Conservation (phyloP, 1,140 invertebrate species). For the Octopus bimaculoides region DNA sequence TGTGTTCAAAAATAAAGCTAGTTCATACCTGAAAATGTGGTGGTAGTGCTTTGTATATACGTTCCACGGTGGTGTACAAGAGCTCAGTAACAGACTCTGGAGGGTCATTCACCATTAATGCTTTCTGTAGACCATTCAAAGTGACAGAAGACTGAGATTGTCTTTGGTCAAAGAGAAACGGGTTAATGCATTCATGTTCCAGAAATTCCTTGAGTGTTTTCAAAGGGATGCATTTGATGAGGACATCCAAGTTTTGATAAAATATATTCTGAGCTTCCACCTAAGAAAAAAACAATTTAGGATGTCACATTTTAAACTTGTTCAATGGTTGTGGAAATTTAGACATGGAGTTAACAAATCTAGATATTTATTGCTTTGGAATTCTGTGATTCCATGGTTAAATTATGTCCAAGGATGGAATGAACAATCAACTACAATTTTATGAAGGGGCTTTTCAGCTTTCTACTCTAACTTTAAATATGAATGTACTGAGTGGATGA, state of each 20-base stretch:
- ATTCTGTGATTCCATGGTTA: too few species aligned
- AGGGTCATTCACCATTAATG: constrained; percentile 38
- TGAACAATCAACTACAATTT: too few species aligned
- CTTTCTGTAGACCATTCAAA: constrained; percentile 37
- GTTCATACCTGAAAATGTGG: constrained; percentile 13
- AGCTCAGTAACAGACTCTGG: constrained; percentile 38
- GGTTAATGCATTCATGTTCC: constrained; percentile 24
- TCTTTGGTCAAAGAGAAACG: constrained; percentile 20
- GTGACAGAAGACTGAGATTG: constrained; percentile 22
- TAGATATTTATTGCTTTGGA: too few species aligned
- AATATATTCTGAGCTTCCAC: constrained; percentile 15
- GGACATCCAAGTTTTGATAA: constrained; percentile 20
- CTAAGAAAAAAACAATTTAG: constrained; percentile 13
- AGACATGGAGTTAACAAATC: too few species aligned
- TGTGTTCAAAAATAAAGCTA: background rate
- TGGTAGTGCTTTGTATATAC: constrained; percentile 26
- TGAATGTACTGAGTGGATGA: too few species aligned
- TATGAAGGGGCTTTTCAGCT: too few species aligned
- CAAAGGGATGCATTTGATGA: constrained; percentile 28
- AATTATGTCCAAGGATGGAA: too few species aligned
- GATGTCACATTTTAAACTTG: too few species aligned
- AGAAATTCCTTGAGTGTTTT: constrained; percentile 31
- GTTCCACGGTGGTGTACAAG: constrained; percentile 28
- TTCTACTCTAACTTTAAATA: too few species aligned
- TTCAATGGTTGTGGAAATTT: too few species aligned